Percentiles rank a stretch among this genome's conserved stretches.
Evolutionary conservation across 1,140 invertebrate genomes (phyloP).

Genomic region (Tetraneura akinire): DNA sequence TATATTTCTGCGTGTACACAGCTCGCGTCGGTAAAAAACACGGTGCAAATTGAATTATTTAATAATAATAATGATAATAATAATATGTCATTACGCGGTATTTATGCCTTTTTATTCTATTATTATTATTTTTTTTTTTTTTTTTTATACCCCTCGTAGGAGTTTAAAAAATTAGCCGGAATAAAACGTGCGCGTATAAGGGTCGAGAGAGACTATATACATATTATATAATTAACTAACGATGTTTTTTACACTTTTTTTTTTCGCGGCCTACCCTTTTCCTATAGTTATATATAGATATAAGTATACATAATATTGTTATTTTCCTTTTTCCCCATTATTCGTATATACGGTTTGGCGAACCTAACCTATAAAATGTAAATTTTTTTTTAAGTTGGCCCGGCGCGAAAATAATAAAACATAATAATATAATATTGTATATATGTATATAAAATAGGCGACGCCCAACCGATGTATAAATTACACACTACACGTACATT

Average conservation of each 20-base stretch:
- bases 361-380: not conserved
- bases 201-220: too few species aligned
- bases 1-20: too few species aligned
- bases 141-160: not conserved
- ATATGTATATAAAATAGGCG: slow-evolving; percentile 21
- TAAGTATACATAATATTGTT: too few species aligned
- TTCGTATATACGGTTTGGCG: too few species aligned
- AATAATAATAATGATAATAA: too few species aligned
- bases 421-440: too few species aligned
- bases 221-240: slow-evolving; percentile 8
- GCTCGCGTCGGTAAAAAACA: not conserved
- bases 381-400: not conserved
- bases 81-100: too few species aligned
- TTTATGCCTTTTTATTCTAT: too few species aligned
- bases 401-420: not conserved
- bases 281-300: too few species aligned
- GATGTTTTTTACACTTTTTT: not conserved
- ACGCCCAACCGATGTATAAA: slow-evolving; percentile 46
- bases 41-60: slow-evolving; percentile 11
- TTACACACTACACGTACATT: slow-evolving; percentile 9
- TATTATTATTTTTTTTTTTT: not conserved
- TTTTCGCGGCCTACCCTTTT: too few species aligned
- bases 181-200: not conserved
- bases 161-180: too few species aligned
- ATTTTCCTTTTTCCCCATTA: too few species aligned